Base-by-base conservation (phyloP, 2,113 vertebrate species). In the Gadus macrocephalus region DNA sequence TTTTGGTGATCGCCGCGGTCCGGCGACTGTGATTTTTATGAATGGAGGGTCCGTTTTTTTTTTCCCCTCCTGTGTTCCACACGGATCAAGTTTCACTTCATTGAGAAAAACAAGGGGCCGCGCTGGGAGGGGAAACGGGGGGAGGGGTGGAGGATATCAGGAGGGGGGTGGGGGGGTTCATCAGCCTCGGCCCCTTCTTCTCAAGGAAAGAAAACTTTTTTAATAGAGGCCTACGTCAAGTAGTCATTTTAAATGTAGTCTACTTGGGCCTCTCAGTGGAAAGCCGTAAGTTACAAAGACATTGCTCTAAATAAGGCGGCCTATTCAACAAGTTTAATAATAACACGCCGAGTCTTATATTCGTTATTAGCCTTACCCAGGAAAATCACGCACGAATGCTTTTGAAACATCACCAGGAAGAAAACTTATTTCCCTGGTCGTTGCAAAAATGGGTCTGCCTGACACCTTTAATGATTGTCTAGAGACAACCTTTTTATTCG, bases 1-100 rank as follows among this genome's bases (percentile, higher is more conserved):
- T 79, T 55, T 62, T 20, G 55, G 22, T 79, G 69, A 76, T 86
- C 65, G 20, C 27, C 63, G 67, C 65, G 67, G 72, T 77, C 67
- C 9, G 69, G 42, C 42, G 42, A 12, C 42, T 49, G 42, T 9
- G 42, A 49, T 77, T 77, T 90, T 89, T 89, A 84, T 92, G 91
- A 92, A 92, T 92, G 92, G 85, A 85, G 76, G 69, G 76, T 17
- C 55, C 0, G 73, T 27, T 73, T 70, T 60, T 66, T 66, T 31
- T 60, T 66, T 66, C 25, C 38, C 31, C 25, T 15, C n/a, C 59
- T 31, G 53, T 75, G 74, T 81, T 85, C 78, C 81, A 76, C 83
- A 77, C 81, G 79, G 86, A 79, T 91, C 89, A 75, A 85, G 86
- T 92, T 93, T 89, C 90, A 90, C 89, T 89, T 90, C 91, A 91